phyloP scores from a whole-genome alignment of 2,888 invertebrate species.

The Mimas tiliae region DNA sequence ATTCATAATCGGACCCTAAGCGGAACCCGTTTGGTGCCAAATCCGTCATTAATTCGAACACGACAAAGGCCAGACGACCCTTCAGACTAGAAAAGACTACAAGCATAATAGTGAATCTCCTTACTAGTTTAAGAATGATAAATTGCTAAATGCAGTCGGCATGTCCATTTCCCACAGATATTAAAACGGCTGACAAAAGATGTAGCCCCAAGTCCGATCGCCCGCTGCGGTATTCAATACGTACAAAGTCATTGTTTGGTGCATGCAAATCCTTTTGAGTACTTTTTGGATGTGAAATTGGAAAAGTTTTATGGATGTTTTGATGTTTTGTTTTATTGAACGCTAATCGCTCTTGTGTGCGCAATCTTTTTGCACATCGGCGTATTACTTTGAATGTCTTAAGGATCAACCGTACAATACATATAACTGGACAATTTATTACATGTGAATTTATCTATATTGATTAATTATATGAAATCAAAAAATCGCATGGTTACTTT shows the following conservation, averaged over 20 bases:
- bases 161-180: constrained; percentile 84
- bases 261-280: constrained; percentile 81
- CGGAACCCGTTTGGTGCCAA: constrained; percentile 70
- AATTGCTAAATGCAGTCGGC: constrained; percentile 82
- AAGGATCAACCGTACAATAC: neutral
- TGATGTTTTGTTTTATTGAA: constrained; percentile 55
- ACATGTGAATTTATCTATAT: no score
- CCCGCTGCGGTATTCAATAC: constrained; percentile 82
- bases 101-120: constrained; percentile 71
- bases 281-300: constrained; percentile 74
- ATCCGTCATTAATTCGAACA: constrained; percentile 69
- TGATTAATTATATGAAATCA: no score
- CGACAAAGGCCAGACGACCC: constrained; percentile 72
- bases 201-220: constrained; percentile 68
- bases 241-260: constrained; percentile 68
- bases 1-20: constrained; percentile 77
- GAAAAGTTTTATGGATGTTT: constrained; percentile 77
- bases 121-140: constrained; percentile 84
- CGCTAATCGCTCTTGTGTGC: constrained; percentile 48
- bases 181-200: constrained; percentile 78
- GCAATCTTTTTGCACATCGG: neutral
- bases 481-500: no score
- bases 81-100: constrained; percentile 65
- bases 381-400: neutral
- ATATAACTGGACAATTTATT: no score